Percentiles rank a stretch among this genome's conserved stretches.
phyloP scores from a whole-genome alignment of 2,113 vertebrate genomes.

The Taxidea taxus region DNA sequence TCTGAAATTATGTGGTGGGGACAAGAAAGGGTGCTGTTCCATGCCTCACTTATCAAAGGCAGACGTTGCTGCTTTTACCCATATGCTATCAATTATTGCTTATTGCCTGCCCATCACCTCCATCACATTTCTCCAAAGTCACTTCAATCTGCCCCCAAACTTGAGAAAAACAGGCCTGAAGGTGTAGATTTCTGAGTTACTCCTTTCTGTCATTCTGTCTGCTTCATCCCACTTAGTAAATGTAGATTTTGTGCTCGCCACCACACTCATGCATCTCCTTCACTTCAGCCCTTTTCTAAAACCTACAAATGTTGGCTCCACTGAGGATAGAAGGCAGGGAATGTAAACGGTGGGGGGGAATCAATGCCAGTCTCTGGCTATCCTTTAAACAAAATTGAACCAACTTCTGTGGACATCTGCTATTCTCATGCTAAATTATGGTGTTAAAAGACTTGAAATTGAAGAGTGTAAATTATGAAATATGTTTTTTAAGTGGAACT shows the following conservation, averaged over 20 bases:
- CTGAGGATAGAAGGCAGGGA: background rate
- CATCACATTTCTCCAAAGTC: background rate
- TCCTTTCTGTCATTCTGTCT: background rate
- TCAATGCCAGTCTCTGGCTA: conserved; percentile 55
- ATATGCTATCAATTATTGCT: background rate
- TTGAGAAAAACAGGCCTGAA: background rate
- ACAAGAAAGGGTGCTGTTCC: background rate
- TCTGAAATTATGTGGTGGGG: background rate
- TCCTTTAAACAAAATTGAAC: conserved; percentile 55
- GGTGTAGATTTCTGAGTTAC: rapidly evolving
- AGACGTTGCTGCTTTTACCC: background rate
- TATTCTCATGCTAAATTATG: conserved; percentile 41
- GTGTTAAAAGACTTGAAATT: conserved; percentile 38
- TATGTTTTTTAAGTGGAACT: background rate
- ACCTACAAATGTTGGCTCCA: background rate
- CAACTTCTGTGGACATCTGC: conserved; percentile 37
- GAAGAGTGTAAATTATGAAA: conserved; percentile 27
- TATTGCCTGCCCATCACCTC: background rate
- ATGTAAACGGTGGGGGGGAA: background rate
- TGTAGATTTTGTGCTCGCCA: background rate
- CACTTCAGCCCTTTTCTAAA: background rate
- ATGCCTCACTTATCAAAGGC: background rate
- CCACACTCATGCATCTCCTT: background rate
- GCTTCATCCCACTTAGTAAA: background rate
- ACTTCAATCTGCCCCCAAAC: background rate